phyloP scores from a whole-genome alignment of 92 coral and sea anemone genomes.

The Virgularia gustaviana region DNA sequence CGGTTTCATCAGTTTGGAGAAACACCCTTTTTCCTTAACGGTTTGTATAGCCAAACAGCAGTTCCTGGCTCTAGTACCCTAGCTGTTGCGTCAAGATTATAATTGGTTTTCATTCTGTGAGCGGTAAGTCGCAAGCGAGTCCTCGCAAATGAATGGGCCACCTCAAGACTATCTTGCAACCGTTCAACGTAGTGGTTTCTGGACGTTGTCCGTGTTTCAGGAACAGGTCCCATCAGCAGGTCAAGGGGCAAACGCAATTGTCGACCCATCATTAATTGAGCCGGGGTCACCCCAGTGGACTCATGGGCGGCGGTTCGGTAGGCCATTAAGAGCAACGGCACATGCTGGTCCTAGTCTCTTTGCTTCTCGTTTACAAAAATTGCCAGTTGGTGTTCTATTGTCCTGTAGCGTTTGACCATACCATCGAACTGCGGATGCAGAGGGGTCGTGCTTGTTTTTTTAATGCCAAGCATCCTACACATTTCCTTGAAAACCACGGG shows the following conservation, averaged over 20 bases:
- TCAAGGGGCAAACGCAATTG: slow-evolving; percentile 42
- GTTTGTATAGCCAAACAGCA: slow-evolving; percentile 35
- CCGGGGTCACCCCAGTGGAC: slow-evolving; percentile 41
- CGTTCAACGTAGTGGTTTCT: slow-evolving; percentile 14
- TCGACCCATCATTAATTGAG: slow-evolving; percentile 47
- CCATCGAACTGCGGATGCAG: slow-evolving; percentile 41
- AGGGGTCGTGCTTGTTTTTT: slow-evolving; percentile 42
- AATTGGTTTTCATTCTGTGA: slow-evolving; percentile 10
- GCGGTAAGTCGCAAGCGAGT: slow-evolving; percentile 26
- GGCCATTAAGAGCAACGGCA: slow-evolving; percentile 50
- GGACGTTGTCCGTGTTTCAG: not conserved
- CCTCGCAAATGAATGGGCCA: slow-evolving; percentile 26
- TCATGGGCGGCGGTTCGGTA: slow-evolving; percentile 48
- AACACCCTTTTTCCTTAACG: slow-evolving; percentile 30
- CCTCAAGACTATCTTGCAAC: slow-evolving; percentile 14
- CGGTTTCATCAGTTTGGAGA: slow-evolving; percentile 42
- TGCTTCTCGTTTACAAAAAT: slow-evolving; percentile 40
- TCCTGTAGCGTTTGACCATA: slow-evolving; percentile 34
- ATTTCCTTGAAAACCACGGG: slow-evolving; percentile 36
- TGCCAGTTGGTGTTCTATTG: slow-evolving; percentile 30
- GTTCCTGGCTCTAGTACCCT: not conserved
- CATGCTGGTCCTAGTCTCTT: slow-evolving; percentile 50
- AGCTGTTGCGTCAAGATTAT: slow-evolving; percentile 7
- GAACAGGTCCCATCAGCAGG: slow-evolving; percentile 30
- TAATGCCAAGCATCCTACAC: slow-evolving; percentile 33